phyloP scores from a whole-genome alignment of 2,113 vertebrate genomes.

The Recurvirostra avosetta region DNA sequence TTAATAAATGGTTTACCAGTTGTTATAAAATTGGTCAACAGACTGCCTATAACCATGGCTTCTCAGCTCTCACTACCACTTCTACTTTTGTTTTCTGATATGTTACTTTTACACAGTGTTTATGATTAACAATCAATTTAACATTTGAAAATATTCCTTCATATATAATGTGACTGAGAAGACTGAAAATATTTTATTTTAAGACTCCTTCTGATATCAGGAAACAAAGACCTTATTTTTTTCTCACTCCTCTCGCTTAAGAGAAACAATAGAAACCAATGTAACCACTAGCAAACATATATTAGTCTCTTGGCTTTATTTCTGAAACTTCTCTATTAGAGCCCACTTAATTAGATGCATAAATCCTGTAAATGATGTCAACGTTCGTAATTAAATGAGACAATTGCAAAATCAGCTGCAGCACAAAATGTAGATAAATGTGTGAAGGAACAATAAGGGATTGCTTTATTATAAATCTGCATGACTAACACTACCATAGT shows the following conservation, averaged over 20 bases:
- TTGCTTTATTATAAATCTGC: slow-evolving; percentile 51
- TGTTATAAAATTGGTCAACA: background rate
- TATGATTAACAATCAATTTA: background rate
- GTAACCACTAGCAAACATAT: slow-evolving; percentile 15
- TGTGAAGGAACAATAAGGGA: slow-evolving; percentile 35
- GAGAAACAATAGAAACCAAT: slow-evolving; percentile 8
- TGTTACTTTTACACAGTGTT: background rate
- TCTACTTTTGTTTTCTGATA: background rate
- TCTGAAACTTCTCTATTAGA: slow-evolving; percentile 38
- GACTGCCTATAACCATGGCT: background rate
- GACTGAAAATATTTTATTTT: background rate
- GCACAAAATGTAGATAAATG: slow-evolving; percentile 58
- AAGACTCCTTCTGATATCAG: background rate
- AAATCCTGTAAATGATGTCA: slow-evolving; percentile 57
- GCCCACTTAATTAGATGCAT: slow-evolving; percentile 57
- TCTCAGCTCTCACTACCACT: background rate
- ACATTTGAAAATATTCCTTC: background rate
- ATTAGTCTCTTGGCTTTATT: slow-evolving; percentile 42
- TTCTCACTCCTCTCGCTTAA: background rate
- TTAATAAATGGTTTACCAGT: background rate
- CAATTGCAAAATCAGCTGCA: slow-evolving; percentile 54
- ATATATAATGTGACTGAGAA: background rate
- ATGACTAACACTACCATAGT: slow-evolving; percentile 55
- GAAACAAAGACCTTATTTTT: background rate
- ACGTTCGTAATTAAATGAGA: slow-evolving; percentile 66